A percentile compares a stretch with the other conserved stretches of the same genome.
Conservation (phyloP, 2,113 vertebrate species). For the Nasalis larvatus region DNA sequence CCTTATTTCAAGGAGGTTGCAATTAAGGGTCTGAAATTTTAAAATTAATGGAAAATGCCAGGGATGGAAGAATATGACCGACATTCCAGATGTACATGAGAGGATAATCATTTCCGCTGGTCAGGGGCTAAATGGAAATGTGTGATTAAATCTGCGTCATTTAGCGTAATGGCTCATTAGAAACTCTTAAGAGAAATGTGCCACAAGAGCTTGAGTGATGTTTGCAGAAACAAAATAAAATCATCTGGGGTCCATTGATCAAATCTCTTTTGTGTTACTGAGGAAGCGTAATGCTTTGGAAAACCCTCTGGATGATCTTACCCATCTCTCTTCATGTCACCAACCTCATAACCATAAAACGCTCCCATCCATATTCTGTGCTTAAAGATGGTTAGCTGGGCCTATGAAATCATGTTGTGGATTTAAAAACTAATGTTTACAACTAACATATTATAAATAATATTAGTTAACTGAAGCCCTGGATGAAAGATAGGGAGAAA, state of each 20-base stretch:
- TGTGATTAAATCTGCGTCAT: slow-evolving; percentile 9
- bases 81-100: not conserved
- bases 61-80: not conserved
- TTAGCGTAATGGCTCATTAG: slow-evolving; percentile 20
- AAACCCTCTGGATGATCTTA: not conserved
- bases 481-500: not conserved
- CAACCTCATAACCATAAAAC: not conserved
- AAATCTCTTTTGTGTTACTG: not conserved
- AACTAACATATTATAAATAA: not conserved
- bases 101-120: not conserved
- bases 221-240: slow-evolving; percentile 44
- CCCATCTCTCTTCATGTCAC: not conserved
- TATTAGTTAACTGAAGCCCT: not conserved
- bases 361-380: not conserved
- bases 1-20: not conserved
- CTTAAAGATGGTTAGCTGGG: not conserved
- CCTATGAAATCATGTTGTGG: not conserved
- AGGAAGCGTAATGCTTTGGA: not conserved
- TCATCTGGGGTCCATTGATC: not conserved
- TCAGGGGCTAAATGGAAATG: slow-evolving; percentile 57
- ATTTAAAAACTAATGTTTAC: slow-evolving; percentile 35
- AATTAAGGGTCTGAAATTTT: not conserved
- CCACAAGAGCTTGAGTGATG: not conserved
- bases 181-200: not conserved
- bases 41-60: not conserved